Percentiles rank a stretch among this genome's conserved stretches.
Evolutionary conservation across 2,888 invertebrate genomes (phyloP).

Genomic region (Flexamia atlantica): DNA sequence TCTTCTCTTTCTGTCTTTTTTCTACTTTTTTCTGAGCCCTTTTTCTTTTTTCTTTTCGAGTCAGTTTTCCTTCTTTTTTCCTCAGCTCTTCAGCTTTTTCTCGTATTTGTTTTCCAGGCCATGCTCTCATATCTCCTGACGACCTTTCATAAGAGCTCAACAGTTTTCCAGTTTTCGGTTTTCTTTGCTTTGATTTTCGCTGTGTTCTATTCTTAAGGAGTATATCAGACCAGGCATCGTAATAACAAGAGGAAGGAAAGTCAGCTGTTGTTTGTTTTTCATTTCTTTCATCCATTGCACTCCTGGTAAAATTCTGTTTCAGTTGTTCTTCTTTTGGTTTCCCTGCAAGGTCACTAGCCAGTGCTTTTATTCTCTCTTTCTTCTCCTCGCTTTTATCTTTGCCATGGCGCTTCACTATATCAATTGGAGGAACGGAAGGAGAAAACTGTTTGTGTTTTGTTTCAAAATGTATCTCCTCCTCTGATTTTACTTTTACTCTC

Average conservation of each 20-base stretch:
- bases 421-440: background rate
- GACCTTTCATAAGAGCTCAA: background rate
- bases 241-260: slow-evolving; percentile 4
- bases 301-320: background rate
- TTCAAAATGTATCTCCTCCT: slow-evolving; percentile 29
- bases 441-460: slow-evolving; percentile 10
- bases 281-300: background rate
- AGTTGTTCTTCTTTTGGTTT: background rate
- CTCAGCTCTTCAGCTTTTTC: slow-evolving; percentile 42
- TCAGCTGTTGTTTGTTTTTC: background rate
- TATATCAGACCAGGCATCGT: slow-evolving; percentile 43
- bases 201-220: slow-evolving; percentile 7
- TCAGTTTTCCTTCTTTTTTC: slow-evolving; percentile 42
- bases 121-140: background rate
- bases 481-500: background rate
- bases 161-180: slow-evolving; percentile 22
- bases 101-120: slow-evolving; percentile 22
- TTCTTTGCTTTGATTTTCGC: slow-evolving; percentile 11
- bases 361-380: slow-evolving; percentile 18
- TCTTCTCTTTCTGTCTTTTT: background rate
- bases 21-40: slow-evolving; percentile 7
- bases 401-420: background rate
- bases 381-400: background rate
- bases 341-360: background rate
- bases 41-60: slow-evolving; percentile 44